Evolutionary conservation across 2,888 invertebrate genomes (phyloP), one percentile per base, ranked within the genome.

Genomic region (Drosophila mimetica): DNA sequence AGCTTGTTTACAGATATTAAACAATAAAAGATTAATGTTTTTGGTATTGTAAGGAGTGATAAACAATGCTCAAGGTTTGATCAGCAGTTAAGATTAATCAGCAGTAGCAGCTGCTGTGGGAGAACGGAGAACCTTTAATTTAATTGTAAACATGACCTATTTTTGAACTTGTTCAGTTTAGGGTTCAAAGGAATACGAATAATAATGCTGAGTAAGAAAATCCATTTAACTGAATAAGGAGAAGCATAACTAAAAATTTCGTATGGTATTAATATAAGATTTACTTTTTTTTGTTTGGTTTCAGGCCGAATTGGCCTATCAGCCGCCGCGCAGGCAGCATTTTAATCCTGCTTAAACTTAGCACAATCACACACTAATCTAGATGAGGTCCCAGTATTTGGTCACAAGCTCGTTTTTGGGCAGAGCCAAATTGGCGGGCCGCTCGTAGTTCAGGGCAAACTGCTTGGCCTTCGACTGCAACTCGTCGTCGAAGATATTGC

Each of bases 401-500:
- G 93, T 90, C 70, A 96, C 90, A 76, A 94, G 93, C 74, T 96
- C 95, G 25, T 93, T 94, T 73, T 93, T 93, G 0, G 93, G 92
- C 77, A 95, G 86, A 20, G 93, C 91, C 91, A 94, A 92, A 11
- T 94, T 93, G 60, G 93, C 93, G 1, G 96, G 96, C 70, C 95
- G 93, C 77, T 96, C 95, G 90, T 96, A 96, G 63, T 95, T 95
- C 87, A 96, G 91, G 77, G 95, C 95, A 73, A 96, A 95, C 25
- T 95, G 94, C 89, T 95, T 95, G 78, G 95, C 94, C 73, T 95
- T 94, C 87, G 95, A 95, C 84, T 95, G 95, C 18, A 96, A 92
- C 91, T 97, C 97, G 47, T 94, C 94, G 81, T 96, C 95, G 86
- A 97, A 96, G 28, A 96, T 93, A 88, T 95, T 94, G 77, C 94